Conservation (phyloP, 2,888 invertebrate genomes). For the Lasius fuliginosus region DNA sequence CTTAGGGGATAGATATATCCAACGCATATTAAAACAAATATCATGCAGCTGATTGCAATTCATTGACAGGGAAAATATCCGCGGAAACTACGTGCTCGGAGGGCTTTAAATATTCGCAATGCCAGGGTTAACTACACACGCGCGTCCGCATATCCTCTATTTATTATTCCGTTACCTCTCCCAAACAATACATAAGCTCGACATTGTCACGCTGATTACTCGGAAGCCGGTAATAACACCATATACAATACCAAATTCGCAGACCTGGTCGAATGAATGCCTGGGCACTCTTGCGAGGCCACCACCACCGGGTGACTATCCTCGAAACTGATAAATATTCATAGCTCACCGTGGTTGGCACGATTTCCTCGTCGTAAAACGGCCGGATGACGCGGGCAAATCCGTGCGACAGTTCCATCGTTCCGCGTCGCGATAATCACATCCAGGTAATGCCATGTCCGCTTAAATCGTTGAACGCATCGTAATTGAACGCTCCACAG, state of each 20-base stretch:
- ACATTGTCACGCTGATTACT: conserved; percentile 54
- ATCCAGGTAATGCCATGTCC: conserved; percentile 40
- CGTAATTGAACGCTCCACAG: conserved; percentile 36
- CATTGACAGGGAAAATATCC: conserved; percentile 12
- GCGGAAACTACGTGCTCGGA: not conserved
- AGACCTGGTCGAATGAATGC: conserved; percentile 54
- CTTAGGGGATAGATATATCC: not conserved
- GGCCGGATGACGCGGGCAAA: conserved; percentile 49
- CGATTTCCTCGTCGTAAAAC: conserved; percentile 62
- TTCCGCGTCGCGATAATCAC: conserved; percentile 58
- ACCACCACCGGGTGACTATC: conserved; percentile 39
- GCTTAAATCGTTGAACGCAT: conserved; percentile 55
- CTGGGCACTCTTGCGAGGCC: conserved; percentile 39
- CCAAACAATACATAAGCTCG: conserved; percentile 59
- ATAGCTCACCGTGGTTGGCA: conserved; percentile 56
- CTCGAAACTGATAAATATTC: conserved; percentile 71
- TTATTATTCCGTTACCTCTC: conserved; percentile 58
- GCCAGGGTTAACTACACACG: conserved; percentile 23
- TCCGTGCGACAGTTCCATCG: conserved; percentile 58
- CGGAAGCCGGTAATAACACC: conserved; percentile 34
- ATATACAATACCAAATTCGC: conserved; percentile 59
- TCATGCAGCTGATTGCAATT: not conserved
- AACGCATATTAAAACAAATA: conserved; percentile 26
- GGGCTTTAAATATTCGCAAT: conserved; percentile 19
- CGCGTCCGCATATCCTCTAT: conserved; percentile 20